Percentiles rank a stretch among this genome's conserved stretches.
Evolutionary conservation across 1,140 invertebrate genomes (phyloP).

Genomic region (Drosophila takahashii): DNA sequence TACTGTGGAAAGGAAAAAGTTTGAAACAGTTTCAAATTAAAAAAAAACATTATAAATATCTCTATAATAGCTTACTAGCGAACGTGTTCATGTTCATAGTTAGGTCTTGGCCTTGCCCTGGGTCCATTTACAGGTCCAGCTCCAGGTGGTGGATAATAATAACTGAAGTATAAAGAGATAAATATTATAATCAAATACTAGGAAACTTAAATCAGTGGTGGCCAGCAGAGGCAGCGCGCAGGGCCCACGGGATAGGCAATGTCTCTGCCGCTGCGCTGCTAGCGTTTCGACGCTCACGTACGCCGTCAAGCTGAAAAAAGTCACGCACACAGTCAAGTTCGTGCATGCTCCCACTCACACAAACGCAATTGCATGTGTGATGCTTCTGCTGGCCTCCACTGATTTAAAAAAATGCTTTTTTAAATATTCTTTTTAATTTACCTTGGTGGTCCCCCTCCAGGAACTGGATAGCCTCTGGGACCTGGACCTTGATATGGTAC

Average conservation of each 20-base stretch:
- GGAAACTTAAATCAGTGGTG: background rate
- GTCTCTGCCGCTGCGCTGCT: too few relatives aligned
- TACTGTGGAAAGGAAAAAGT: background rate
- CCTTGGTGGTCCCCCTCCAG: background rate
- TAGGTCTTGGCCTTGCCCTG: background rate
- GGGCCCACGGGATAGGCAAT: too few relatives aligned
- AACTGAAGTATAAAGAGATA: background rate
- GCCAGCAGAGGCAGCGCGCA: too few relatives aligned
- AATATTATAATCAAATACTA: background rate
- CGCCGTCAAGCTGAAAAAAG: too few relatives aligned
- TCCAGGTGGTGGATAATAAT: constrained; percentile 6
- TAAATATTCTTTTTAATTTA: background rate
- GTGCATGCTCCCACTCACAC: too few relatives aligned
- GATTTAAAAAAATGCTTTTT: too few relatives aligned
- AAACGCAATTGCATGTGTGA: too few relatives aligned
- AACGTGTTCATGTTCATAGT: background rate
- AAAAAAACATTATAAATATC: background rate
- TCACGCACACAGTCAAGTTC: too few relatives aligned
- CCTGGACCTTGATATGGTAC: background rate
- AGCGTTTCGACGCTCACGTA: too few relatives aligned
- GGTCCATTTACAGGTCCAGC: constrained; percentile 3
- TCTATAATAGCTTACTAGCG: constrained; percentile 1
- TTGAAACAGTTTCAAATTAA: background rate
- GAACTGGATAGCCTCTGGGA: background rate
- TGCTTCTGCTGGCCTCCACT: too few relatives aligned